Evolutionary conservation across 2,888 invertebrate genomes (phyloP).

Genomic region (Eupithecia subfuscata): DNA sequence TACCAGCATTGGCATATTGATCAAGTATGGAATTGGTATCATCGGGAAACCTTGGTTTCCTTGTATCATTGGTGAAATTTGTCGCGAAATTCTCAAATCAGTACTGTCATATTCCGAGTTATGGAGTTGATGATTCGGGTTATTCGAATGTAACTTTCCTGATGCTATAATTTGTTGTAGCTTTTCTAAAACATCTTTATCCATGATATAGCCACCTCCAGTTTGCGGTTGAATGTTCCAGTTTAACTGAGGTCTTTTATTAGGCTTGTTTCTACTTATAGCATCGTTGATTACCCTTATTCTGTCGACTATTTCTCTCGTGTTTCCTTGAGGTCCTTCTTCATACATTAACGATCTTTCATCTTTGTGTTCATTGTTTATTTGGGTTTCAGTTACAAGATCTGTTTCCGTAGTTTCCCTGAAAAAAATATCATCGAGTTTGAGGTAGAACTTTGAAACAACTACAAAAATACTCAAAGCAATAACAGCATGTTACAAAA

Average conservation of each 20-base stretch:
- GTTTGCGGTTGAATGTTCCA: conserved; percentile 60
- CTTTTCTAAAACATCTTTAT: conserved; percentile 69
- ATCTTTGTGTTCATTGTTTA: conserved; percentile 45
- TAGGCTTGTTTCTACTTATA: conserved; percentile 61
- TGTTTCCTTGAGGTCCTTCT: conserved; percentile 52
- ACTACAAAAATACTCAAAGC: conserved; percentile 29
- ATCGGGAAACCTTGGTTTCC: conserved; percentile 45
- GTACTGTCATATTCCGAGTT: conserved; percentile 49
- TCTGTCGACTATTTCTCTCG: conserved; percentile 80
- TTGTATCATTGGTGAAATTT: conserved; percentile 44
- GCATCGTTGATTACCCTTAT: conserved; percentile 82
- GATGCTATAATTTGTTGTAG: conserved; percentile 71
- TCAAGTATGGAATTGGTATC: conserved; percentile 60
- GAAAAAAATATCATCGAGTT: conserved; percentile 51
- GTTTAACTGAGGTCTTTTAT: conserved; percentile 57
- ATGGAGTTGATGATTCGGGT: conserved; percentile 51
- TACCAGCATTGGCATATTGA: conserved; percentile 66
- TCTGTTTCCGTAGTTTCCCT: conserved; percentile 49
- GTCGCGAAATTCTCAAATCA: conserved; percentile 52
- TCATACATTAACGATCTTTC: conserved; percentile 59
- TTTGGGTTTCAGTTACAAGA: conserved; percentile 41
- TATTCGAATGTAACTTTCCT: conserved; percentile 59
- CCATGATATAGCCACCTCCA: conserved; percentile 60
- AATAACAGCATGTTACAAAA: conserved; percentile 28
- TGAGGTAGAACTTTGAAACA: conserved; percentile 8